phyloP scores from a whole-genome alignment of 2,113 vertebrate genomes.

The Eulacestoma nigropectus region DNA sequence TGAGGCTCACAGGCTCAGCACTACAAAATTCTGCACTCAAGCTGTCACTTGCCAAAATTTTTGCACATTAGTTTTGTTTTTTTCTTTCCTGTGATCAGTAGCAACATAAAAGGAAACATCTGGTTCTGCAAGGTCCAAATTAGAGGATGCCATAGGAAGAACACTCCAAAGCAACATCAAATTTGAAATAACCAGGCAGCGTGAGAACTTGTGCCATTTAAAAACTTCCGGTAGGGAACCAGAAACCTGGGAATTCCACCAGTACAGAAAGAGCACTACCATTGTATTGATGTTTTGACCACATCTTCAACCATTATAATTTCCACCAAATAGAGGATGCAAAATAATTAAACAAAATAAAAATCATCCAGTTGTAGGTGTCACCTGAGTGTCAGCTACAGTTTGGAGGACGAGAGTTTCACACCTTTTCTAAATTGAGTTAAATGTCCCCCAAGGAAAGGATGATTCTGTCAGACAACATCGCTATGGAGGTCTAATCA shows the following conservation, averaged over 20 bases:
- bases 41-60: slow-evolving; percentile 54
- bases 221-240: neutral
- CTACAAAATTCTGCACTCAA: slow-evolving; percentile 49
- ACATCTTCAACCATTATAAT: neutral
- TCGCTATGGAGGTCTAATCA: neutral
- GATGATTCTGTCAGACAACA: neutral
- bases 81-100: slow-evolving; percentile 13
- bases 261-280: neutral
- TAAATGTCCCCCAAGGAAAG: neutral
- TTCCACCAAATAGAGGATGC: neutral
- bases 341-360: neutral
- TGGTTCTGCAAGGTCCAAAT: neutral
- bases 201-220: neutral
- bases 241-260: neutral
- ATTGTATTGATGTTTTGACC: neutral
- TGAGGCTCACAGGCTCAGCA: neutral
- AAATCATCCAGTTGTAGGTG: neutral
- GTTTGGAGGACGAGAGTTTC: neutral
- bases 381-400: neutral
- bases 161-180: neutral
- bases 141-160: neutral
- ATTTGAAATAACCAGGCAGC: neutral
- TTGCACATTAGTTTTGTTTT: slow-evolving; percentile 28
- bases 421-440: neutral
- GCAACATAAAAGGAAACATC: slow-evolving; percentile 51